A percentile compares a stretch with the other conserved stretches of the same genome.
Evolutionary conservation across 2,113 vertebrate genomes (phyloP).

Genomic region (Thunnus thynnus): DNA sequence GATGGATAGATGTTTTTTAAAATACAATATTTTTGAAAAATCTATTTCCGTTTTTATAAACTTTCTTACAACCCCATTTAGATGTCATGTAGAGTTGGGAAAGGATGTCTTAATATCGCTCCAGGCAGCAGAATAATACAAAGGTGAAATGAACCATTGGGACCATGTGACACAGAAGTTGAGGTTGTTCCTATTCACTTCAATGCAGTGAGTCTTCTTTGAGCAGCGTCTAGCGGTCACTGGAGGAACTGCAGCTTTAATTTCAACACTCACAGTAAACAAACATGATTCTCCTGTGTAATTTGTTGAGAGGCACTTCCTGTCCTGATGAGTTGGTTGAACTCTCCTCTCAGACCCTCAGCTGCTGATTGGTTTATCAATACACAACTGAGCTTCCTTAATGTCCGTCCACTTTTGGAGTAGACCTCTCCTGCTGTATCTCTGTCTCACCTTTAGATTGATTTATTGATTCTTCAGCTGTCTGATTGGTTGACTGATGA

Average conservation of each 20-base stretch:
- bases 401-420: too few species aligned
- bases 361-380: not conserved
- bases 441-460: not conserved
- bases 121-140: too few species aligned
- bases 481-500: constrained; percentile 14
- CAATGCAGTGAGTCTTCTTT: not conserved
- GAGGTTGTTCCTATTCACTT: not conserved
- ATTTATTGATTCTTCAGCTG: not conserved
- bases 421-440: not conserved
- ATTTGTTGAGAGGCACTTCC: not conserved
- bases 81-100: too few species aligned
- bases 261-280: not conserved
- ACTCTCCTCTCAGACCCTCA: not conserved
- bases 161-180: not conserved
- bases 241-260: constrained; percentile 12
- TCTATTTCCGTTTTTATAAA: too few species aligned
- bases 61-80: too few species aligned
- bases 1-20: too few species aligned
- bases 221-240: not conserved
- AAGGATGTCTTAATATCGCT: too few species aligned
- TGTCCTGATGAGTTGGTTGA: not conserved
- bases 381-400: not conserved
- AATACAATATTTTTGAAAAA: too few species aligned
- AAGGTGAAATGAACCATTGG: too few species aligned
- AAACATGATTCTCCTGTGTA: not conserved